Conservation (phyloP, 1,140 invertebrate genomes). For the Zelostemma sp. region DNA sequence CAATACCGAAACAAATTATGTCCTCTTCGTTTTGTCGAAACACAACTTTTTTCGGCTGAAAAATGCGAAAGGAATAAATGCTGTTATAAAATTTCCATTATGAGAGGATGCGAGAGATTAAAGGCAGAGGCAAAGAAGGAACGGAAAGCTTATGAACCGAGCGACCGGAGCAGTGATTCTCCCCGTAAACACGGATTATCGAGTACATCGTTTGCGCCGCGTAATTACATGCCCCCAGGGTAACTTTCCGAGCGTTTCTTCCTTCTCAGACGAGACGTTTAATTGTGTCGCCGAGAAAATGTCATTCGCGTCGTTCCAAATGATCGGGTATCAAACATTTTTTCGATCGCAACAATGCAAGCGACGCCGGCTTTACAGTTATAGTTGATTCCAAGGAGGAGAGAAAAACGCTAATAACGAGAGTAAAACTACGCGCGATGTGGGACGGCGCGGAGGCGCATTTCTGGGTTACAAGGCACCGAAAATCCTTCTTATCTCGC, state of each 20-base stretch:
- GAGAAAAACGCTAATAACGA: background rate
- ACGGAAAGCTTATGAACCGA: slow-evolving; percentile 13
- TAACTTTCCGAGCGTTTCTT: slow-evolving; percentile 27
- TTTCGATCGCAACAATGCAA: background rate
- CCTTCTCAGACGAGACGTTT: slow-evolving; percentile 1
- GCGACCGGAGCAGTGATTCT: slow-evolving; percentile 16
- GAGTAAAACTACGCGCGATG: background rate
- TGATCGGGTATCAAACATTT: too few relatives aligned
- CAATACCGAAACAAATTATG: too few relatives aligned
- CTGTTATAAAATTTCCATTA: too few relatives aligned
- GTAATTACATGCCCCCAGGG: slow-evolving; percentile 22
- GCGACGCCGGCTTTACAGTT: background rate
- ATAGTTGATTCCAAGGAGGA: background rate
- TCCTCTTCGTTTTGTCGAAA: too few relatives aligned
- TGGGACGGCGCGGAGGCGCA: slow-evolving; percentile 11
- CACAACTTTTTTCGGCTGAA: too few relatives aligned
- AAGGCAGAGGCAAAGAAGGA: slow-evolving; percentile 12
- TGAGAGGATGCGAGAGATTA: slow-evolving; percentile 2
- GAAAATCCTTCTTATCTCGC: slow-evolving; percentile 37
- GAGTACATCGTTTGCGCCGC: slow-evolving; percentile 13
- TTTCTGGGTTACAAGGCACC: slow-evolving; percentile 21
- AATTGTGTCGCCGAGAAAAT: slow-evolving; percentile 1
- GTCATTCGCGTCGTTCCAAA: background rate
- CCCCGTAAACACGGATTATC: slow-evolving; percentile 10
- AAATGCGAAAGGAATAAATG: too few relatives aligned